Percentiles rank a stretch among this genome's conserved stretches.
These are phyloP conservation scores for Poeciliopsis paucimaculata DNA, from an alignment of 2,797 vertebrate genomes.

Conservation along the genomic window DNA sequence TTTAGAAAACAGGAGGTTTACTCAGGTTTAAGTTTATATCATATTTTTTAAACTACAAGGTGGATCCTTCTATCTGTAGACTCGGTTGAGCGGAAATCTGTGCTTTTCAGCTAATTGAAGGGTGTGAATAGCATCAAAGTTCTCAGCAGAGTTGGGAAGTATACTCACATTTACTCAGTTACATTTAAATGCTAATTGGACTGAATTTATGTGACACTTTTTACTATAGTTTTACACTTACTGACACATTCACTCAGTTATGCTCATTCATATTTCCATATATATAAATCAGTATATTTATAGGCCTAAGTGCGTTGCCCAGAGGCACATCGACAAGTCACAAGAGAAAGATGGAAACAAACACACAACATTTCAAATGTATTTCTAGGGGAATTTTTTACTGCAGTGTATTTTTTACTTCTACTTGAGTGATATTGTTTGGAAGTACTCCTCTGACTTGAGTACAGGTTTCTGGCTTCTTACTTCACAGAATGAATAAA, in stretches of 20 bases:
- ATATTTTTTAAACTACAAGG: no score
- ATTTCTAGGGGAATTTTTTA: no score
- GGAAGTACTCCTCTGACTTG: background rate
- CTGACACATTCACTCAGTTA: no score
- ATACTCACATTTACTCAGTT: background rate
- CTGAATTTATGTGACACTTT: background rate
- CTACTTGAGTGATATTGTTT: background rate
- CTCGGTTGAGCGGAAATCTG: no score
- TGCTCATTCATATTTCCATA: background rate
- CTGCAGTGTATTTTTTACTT: background rate
- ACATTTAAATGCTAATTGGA: background rate
- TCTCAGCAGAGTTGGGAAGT: background rate
- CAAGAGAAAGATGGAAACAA: background rate
- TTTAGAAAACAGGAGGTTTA: no score
- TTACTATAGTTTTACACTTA: no score
- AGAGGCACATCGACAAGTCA: background rate
- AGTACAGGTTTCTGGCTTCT: background rate
- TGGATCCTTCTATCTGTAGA: no score
- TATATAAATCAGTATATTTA: background rate
- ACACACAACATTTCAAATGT: no score
- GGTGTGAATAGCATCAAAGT: background rate
- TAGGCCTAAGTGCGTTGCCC: background rate
- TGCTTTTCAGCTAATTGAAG: no score
- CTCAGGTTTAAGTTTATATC: no score
- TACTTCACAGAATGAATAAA: no score